Conservation (phyloP, 2,888 invertebrate species). For the Ophion ellenae region DNA sequence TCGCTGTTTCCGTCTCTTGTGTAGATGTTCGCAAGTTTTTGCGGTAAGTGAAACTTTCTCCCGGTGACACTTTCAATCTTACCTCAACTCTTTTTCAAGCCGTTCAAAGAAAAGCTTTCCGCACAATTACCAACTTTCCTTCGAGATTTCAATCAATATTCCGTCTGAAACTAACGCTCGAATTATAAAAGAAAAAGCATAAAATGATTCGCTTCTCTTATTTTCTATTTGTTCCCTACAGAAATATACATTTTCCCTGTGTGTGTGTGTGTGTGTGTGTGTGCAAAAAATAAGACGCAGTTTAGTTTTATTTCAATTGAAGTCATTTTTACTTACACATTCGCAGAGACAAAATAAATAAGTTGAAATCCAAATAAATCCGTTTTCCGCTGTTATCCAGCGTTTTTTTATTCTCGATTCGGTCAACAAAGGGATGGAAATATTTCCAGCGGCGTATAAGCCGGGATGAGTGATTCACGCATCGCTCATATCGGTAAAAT, state of each 20-base stretch:
- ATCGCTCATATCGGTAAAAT: not conserved
- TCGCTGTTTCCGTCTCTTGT: slow-evolving; percentile 7
- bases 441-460: not conserved
- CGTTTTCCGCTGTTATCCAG: not conserved
- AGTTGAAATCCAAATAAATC: not conserved
- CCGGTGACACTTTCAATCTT: slow-evolving; percentile 80
- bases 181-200: not conserved
- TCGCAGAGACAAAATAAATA: not conserved
- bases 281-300: not conserved
- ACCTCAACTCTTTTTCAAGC: slow-evolving; percentile 56
- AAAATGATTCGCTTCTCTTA: not conserved
- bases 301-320: not conserved
- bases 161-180: slow-evolving; percentile 1
- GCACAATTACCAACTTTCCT: slow-evolving; percentile 18
- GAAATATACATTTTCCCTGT: not conserved
- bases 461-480: not conserved
- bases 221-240: not conserved
- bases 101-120: slow-evolving; percentile 16
- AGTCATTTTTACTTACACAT: not conserved
- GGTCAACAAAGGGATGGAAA: not conserved
- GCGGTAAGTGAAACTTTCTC: slow-evolving; percentile 81
- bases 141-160: slow-evolving; percentile 1
- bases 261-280: not conserved
- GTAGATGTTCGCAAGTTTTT: slow-evolving; percentile 48
- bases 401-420: not conserved